Evolutionary conservation across 2,888 invertebrate species (phyloP), one percentile per base, ranked within the genome.

Genomic region (Deilephila elpenor): DNA sequence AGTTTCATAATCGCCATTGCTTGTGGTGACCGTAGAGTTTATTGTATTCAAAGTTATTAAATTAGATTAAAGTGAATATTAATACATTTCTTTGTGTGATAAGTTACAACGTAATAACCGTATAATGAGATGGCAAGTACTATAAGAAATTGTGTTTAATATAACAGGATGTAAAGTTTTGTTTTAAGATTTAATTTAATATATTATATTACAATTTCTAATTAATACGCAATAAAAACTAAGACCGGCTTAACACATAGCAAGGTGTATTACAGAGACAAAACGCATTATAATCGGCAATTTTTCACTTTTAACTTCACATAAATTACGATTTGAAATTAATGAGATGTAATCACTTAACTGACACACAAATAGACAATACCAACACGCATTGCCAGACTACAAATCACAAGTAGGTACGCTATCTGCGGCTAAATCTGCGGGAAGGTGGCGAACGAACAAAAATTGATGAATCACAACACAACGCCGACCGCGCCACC

Each of bases 401-500:
- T 73, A 74, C 77, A 77, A 78, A 76, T 76, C 75, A 75, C 74
- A 59, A 73, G 72, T 73, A 67, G 37, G 56, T 77, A 76, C 76
- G 77, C 64, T 77, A 83, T 82, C 82, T 59, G 32, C 70, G 74
- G 73, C 76, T 73, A 78, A 83, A 86, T 86, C 85, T 82, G 77
- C 73, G 74, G 77, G 83, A 83, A 78, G 83, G 81, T 84, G 80
- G 79, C 80, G 79, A 80, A 84, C 84, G 82, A 86, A 87, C 86
- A 84, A 89, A 90, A 88, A 86, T 87, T 86, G 86, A 89, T 89
- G 88, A 87, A 89, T 88, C 87, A 86, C 83, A 85, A 81, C 75
- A 70, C 59, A 70, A 67, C 60, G 51, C 53, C 44, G 44, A 4
- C 44, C 44, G 44, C 14, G 44, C 44, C 37, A 37, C 37, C 44